Evolutionary conservation across 2,113 vertebrate species (phyloP).

Genomic region (Notiomystis cincta): DNA sequence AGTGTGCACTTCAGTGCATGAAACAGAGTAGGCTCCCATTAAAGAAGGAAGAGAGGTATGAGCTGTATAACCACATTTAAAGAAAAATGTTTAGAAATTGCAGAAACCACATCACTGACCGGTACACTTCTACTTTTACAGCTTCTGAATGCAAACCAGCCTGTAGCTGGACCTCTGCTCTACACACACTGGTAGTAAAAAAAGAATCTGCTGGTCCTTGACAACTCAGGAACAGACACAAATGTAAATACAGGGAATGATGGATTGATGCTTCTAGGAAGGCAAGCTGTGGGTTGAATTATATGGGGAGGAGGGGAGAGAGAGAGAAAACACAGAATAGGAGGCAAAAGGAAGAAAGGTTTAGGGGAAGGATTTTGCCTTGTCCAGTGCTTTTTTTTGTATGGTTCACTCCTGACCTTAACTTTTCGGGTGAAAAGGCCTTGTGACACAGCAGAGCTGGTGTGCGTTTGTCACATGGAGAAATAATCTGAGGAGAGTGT

Average conservation of each 20-base stretch:
- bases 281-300: background rate
- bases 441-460: background rate
- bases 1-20: background rate
- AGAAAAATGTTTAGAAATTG: background rate
- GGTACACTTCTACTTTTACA: background rate
- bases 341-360: background rate
- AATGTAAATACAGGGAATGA: background rate
- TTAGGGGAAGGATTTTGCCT: background rate
- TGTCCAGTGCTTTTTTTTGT: background rate
- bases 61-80: background rate
- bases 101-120: background rate
- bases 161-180: background rate
- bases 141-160: background rate
- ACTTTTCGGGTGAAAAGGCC: background rate
- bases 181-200: background rate
- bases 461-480: background rate
- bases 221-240: background rate
- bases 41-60: background rate
- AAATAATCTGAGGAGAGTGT: constrained; percentile 12
- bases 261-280: background rate
- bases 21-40: background rate
- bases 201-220: background rate
- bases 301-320: background rate
- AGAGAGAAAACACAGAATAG: background rate
- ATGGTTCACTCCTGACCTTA: background rate